Evolutionary conservation across 2,888 invertebrate genomes (phyloP).

Genomic region (Scaptomyza flava): DNA sequence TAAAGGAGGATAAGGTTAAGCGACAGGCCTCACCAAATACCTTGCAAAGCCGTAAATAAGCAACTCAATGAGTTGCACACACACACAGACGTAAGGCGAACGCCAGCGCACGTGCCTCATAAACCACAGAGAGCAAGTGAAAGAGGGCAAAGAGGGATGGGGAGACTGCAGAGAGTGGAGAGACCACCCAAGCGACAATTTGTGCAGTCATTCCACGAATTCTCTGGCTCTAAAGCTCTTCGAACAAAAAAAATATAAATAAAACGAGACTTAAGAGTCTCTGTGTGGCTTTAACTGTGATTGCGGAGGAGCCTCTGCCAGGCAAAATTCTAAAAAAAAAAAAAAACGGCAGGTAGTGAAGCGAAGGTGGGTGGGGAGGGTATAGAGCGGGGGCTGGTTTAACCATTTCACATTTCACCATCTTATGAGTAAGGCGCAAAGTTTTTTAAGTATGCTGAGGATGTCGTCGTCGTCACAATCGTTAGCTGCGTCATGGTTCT

Average conservation of each 20-base stretch:
- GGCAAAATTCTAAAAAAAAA: constrained; percentile 47
- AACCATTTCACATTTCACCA: constrained; percentile 74
- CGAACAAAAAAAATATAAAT: constrained; percentile 9
- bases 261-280: constrained; percentile 8
- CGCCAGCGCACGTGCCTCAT: constrained; percentile 78
- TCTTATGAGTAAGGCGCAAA: constrained; percentile 54
- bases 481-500: constrained; percentile 52
- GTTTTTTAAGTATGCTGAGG: constrained; percentile 68
- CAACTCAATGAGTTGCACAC: constrained; percentile 75
- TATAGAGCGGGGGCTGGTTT: neutral
- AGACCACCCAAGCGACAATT: constrained; percentile 73
- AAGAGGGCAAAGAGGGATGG: neutral
- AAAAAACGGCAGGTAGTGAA: constrained; percentile 11
- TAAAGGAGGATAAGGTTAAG: constrained; percentile 5
- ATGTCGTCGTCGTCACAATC: constrained; percentile 50
- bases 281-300: constrained; percentile 32
- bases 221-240: constrained; percentile 55
- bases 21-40: constrained; percentile 63
- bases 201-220: constrained; percentile 79
- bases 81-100: constrained; percentile 58
- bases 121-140: constrained; percentile 58
- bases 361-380: neutral
- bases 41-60: constrained; percentile 72
- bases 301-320: constrained; percentile 37
- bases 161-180: neutral